Base-by-base conservation (phyloP, 2,797 vertebrate species). In the Danio kyathit region DNA sequence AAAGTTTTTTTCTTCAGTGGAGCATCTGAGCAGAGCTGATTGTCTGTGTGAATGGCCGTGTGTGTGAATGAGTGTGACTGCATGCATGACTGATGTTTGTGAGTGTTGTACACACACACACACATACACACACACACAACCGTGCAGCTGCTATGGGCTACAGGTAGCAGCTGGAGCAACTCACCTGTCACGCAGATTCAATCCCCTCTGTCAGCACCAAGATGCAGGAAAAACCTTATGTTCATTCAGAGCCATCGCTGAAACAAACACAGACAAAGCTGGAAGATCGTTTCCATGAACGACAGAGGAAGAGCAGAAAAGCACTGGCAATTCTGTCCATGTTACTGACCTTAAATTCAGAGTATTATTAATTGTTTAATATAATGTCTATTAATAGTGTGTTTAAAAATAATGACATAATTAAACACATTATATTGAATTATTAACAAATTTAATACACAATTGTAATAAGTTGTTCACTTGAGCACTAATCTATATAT, bases 101-200 rank as follows among this genome's bases (percentile, higher is more conserved):
- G 74, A 63, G 64, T 38, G 56, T 29, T 29, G 29, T 29, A 29
- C 29, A 29, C 29, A 29, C 29, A 29, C 29, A 29, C 29, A 29
- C 29, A 29, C 29, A 29, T 29, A 29, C 29, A 29, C 29, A 29
- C 29, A 29, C 29, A 29, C 29, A 29, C 29, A 29, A 29, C 1
- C 29, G 29, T 29, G 29, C 92, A 94, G 92, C 92, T 91, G 92
- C 90, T 83, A 89, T 85, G 86, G 83, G 83, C 83, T 87, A 60
- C 91, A 94, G 91, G 92, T 90, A 92, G 92, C 94, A 93, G 93
- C 93, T 94, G 93, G 89, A 83, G 84, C 76, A 88, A 88, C 91
- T 94, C 93, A 94, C 92, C 93, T 94, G 93, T 93, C 91, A 91
- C 90, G 91, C 90, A 91, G 92, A 93, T 91, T 91, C 92, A 91